Evolutionary conservation across 1,140 invertebrate species (phyloP).

Genomic region (Venustaconcha ellipsiformis): DNA sequence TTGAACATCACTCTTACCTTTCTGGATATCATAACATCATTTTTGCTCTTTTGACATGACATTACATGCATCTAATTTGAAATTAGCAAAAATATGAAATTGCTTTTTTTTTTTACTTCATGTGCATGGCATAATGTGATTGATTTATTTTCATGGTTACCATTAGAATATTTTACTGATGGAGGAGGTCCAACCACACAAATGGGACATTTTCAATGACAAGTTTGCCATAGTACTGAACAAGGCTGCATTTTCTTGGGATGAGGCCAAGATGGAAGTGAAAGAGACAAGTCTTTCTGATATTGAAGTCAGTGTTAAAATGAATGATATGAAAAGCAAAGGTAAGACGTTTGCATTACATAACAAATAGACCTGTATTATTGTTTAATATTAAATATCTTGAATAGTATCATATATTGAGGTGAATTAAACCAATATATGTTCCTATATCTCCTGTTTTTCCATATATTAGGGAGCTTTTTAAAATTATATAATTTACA

Average conservation of each 20-base stretch:
- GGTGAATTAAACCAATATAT: too few relatives aligned
- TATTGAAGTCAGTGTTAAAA: background rate
- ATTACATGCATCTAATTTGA: too few relatives aligned
- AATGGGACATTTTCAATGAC: constrained; percentile 45
- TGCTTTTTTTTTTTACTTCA: background rate
- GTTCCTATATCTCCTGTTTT: too few relatives aligned
- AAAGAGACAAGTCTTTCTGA: too few relatives aligned
- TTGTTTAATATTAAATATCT: too few relatives aligned
- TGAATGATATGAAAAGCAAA: constrained; percentile 24
- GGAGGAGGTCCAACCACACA: constrained; percentile 45
- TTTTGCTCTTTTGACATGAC: too few relatives aligned
- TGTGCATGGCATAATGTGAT: background rate
- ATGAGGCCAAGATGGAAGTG: constrained; percentile 20
- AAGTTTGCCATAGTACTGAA: constrained; percentile 68
- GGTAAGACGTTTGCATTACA: background rate
- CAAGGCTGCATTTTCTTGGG: constrained; percentile 73
- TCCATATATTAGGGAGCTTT: too few relatives aligned
- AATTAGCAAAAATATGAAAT: background rate
- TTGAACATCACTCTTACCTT: too few relatives aligned
- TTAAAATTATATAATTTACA: too few relatives aligned
- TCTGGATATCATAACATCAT: too few relatives aligned
- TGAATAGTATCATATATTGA: too few relatives aligned
- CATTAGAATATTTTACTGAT: constrained; percentile 49
- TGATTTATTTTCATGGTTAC: constrained; percentile 10
- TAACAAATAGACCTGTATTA: too few relatives aligned